Conservation (phyloP, 2,888 invertebrate species). For the Ormia ochracea region DNA sequence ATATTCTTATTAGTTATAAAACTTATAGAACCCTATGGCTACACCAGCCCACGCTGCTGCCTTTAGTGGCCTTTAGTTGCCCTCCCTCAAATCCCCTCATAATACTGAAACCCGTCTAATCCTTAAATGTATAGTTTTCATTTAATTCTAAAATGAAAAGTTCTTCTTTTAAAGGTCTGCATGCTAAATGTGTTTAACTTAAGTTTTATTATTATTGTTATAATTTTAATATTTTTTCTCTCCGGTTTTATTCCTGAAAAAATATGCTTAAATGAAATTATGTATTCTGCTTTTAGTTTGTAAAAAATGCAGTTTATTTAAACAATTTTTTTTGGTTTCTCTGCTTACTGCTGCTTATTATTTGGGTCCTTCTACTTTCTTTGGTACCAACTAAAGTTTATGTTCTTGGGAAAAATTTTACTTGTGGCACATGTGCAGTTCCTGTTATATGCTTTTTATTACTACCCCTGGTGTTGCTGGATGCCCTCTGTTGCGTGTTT, state of each 20-base stretch:
- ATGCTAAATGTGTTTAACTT: slow-evolving; percentile 25
- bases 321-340: slow-evolving; percentile 12
- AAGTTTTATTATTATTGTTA: slow-evolving; percentile 21
- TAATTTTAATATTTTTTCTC: not conserved
- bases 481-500: slow-evolving; percentile 10
- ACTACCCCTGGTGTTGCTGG: not conserved
- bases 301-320: slow-evolving; percentile 42
- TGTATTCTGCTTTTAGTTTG: slow-evolving; percentile 36
- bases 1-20: too few relatives aligned
- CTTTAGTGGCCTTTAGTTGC: too few relatives aligned
- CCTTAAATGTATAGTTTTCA: too few relatives aligned
- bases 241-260: not conserved
- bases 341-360: slow-evolving; percentile 30
- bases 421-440: slow-evolving; percentile 59
- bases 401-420: slow-evolving; percentile 61
- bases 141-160: not conserved
- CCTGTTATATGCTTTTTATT: slow-evolving; percentile 16
- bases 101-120: too few relatives aligned
- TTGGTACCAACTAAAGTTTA: slow-evolving; percentile 44
- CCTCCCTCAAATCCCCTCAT: too few relatives aligned
- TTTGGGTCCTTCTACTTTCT: slow-evolving; percentile 20
- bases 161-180: not conserved
- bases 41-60: too few relatives aligned
- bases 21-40: too few relatives aligned
- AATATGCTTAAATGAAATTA: slow-evolving; percentile 36